These are phyloP conservation scores for Sebastes fasciatus DNA, from an alignment of 2,113 vertebrate genomes.

Conservation along the genomic window DNA sequence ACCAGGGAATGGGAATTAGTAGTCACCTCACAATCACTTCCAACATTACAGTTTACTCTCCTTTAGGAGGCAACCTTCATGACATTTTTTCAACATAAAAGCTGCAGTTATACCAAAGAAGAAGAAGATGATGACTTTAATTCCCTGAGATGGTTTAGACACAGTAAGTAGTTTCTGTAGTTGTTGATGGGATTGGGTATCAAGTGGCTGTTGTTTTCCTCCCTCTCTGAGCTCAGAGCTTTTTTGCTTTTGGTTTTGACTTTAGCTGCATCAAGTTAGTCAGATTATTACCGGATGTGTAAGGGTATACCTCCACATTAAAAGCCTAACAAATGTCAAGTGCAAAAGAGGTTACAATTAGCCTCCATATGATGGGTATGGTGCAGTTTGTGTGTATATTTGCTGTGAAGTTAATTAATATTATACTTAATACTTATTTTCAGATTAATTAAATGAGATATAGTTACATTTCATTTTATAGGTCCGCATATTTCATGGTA, in stretches of 20 bases:
- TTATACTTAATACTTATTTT: not conserved
- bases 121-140: not conserved
- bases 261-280: not conserved
- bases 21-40: not conserved
- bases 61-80: not conserved
- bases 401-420: not conserved
- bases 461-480: not conserved
- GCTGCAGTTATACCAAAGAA: not conserved
- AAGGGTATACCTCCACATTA: constrained; percentile 5
- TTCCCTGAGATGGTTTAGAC: not conserved
- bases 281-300: not conserved
- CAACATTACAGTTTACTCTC: not conserved
- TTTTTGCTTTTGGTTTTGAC: constrained; percentile 28
- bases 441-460: not conserved
- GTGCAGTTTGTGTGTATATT: not conserved
- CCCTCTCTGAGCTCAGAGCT: not conserved
- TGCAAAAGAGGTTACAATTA: not conserved
- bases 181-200: not conserved
- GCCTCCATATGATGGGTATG: not conserved
- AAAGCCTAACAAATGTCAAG: not conserved
- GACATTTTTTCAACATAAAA: not conserved
- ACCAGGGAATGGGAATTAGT: not conserved
- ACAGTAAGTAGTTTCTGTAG: not conserved
- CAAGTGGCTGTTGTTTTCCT: not conserved
- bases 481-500: no score